Evolutionary conservation across 1,140 invertebrate genomes (phyloP).

Genomic region (Planococcus citri): DNA sequence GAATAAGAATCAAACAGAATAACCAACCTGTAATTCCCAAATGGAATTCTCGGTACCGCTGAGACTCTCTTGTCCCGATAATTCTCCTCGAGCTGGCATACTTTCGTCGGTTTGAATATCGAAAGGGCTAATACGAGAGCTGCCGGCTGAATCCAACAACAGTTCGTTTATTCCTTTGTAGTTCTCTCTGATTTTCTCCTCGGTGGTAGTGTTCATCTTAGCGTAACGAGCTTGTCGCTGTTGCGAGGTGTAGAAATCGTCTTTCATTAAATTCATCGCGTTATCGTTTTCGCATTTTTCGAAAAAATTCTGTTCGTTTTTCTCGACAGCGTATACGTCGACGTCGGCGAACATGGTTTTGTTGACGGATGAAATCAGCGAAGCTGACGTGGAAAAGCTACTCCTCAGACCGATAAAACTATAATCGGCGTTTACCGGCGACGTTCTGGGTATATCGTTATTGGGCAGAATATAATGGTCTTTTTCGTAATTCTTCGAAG

Average conservation of each 20-base stretch:
- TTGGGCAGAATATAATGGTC: slow-evolving; percentile 5
- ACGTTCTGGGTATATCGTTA: not conserved
- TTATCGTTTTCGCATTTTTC: not conserved
- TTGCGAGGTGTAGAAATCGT: not conserved
- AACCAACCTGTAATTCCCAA: slow-evolving; percentile 48
- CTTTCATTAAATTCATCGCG: not conserved
- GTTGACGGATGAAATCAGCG: not conserved
- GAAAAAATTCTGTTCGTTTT: not conserved
- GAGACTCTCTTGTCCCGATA: slow-evolving; percentile 69
- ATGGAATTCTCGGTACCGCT: slow-evolving; percentile 48
- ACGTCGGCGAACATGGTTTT: slow-evolving; percentile 13
- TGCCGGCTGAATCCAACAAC: not conserved
- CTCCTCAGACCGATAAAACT: not conserved
- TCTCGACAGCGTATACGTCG: not conserved
- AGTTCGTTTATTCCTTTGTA: slow-evolving; percentile 13
- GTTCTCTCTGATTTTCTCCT: slow-evolving; percentile 14
- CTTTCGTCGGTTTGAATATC: slow-evolving; percentile 69
- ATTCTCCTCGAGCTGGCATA: slow-evolving; percentile 67
- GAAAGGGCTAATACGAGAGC: slow-evolving; percentile 22
- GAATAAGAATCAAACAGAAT: no score
- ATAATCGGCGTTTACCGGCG: not conserved
- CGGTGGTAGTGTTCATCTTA: slow-evolving; percentile 18
- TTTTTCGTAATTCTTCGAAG: not conserved
- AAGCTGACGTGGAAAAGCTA: not conserved
- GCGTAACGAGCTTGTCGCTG: slow-evolving; percentile 9